Evolutionary conservation across 2,113 vertebrate genomes (phyloP), one percentile per base, ranked within the genome.

Genomic region (Sardina pilchardus): DNA sequence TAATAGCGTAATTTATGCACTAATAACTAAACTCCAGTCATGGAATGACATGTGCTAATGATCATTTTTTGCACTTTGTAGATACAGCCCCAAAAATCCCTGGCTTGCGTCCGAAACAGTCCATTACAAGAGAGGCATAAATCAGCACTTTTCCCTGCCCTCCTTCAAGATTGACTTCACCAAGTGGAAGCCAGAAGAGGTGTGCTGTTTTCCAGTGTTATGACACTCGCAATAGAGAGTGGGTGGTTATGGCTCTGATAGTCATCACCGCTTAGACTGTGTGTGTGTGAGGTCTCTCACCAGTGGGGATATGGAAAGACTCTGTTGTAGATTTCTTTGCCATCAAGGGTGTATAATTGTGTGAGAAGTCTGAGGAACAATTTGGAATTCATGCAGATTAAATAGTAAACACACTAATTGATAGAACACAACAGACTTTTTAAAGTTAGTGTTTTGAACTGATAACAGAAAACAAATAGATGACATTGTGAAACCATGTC

Each of bases 141-240:
- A 96, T 96, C 98, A 99, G 92, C 98, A 99, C 82, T 99, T 99
- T 94, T 99, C 97, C 48, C 94, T 99, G 94, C 96, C 97, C 0
- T 97, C 97, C 85, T 99, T 99, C 95, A 99, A 98, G 95, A 98
- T 99, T 0, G 97, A 99, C 91, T 99, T 99, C 94, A 96, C 94
- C 0, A 96, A 98, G 86, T 99, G 98, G 98, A 99, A 98, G 89
- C 97, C 99, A 1, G 98, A 99, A 50, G 98, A 99, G 95, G 98
- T 99, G 86, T 95, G 93, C 90, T 3, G 30, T 78, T 36, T 16
- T 17, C 71, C 30, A 36, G 71, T 39, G 12, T 34, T 36, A 36
- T 78, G 34, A 14, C 3, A 78, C 14, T 16, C 2, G 9, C 71
- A 34, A 10, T 36, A 1, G 3, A 5, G 9, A 34, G 14, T 39